Base-by-base conservation (phyloP, 1,140 invertebrate genomes). In the Sycobia sp. region DNA sequence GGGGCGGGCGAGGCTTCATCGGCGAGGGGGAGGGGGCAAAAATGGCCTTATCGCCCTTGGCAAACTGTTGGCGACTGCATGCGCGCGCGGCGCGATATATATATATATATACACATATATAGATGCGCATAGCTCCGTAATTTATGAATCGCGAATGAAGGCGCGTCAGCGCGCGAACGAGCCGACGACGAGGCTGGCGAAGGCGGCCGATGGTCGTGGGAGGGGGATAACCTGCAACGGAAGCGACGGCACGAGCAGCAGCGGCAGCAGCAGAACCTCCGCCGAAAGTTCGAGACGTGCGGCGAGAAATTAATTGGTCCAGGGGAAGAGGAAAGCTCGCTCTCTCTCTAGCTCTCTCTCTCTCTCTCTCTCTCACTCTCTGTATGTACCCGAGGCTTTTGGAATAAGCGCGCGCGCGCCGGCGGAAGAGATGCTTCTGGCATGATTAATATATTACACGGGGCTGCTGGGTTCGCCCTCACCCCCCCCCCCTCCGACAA, bases 141-240 rank as follows among this genome's bases (percentile, higher is more conserved):
- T 61, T 61, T 61, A 61, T 61, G 58, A 61, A 36, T 53, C 47
- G 58, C 38, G 58, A 58, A 47, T 47, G 54, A 56, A 23, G 56
- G 23, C 29, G 50, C 32, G 50, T 38, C 29, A 34, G 39, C 16
- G 58, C n/a, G n/a, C n/a, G n/a, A n/a, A n/a, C n/a, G n/a, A n/a
- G n/a, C n/a, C n/a, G n/a, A n/a, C n/a, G n/a, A n/a, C n/a, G n/a
- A n/a, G n/a, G n/a, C n/a, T n/a, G n/a, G n/a, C n/a, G n/a, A n/a
- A n/a, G n/a, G n/a, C n/a, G n/a, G n/a, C n/a, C n/a, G n/a, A n/a
- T n/a, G n/a, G n/a, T n/a, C n/a, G n/a, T n/a, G 10, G n/a, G 7
- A 36, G 1, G 29, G 27, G 16, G 27, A 20, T 16, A 4, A 8
- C 3, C 9, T 13, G 13, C 25, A 11, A 13, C 9, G n/a, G n/a